Base-by-base conservation (phyloP, 37 sponge, comb jelly and placozoan species). In the Ianthella basta region DNA sequence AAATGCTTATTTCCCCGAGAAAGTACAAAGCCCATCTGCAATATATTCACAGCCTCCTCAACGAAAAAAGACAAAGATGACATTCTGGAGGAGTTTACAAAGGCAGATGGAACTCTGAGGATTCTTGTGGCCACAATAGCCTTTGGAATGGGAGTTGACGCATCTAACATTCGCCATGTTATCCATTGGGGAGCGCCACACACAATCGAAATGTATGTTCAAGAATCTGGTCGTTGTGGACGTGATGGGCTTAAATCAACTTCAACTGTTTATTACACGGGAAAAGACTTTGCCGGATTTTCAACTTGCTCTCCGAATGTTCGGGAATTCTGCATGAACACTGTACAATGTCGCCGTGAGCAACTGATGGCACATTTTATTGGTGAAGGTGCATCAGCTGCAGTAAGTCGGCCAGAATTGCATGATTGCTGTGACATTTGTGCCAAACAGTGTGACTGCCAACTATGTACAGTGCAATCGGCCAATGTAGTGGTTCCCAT, bases 111-210 rank as follows among this genome's bases (percentile, higher is more conserved):
- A 10, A 12, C 10, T 27, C 25, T 61, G 14, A 61, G 63, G 25
- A 61, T 61, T 25, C 25, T 61, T 23, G 63, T 61, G 25, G n/a
- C 63, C n/a, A 61, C 63, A 27, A 61, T 61, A 23, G 63, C 63
- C 25, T 61, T 61, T 12, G 63, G 63, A 4, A 61, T 27, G 63
- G 50, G 50, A 44, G 50, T 44, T 44, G 50, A 61, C 27, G 14
- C 63, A 61, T 25, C 63, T 27, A 25, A 61, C 63, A 61, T 61
- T 12, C n/a, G 63, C 25, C 63, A 61, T 61, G 63, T 61, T 25
- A 61, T 61, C 10, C 63, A 61, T 61, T 61, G 63, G 63, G 63
- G 63, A 61, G 63, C 63, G 4, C 63, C 63, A 25, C 63, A 61
- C 14, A 61, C 25, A 5, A 61, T 61, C 10, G 63, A 61, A 61